A percentile compares a stretch with the other conserved stretches of the same genome.
phyloP scores from a whole-genome alignment of 2,888 invertebrate species.

The Ryuthela nishihirai region DNA sequence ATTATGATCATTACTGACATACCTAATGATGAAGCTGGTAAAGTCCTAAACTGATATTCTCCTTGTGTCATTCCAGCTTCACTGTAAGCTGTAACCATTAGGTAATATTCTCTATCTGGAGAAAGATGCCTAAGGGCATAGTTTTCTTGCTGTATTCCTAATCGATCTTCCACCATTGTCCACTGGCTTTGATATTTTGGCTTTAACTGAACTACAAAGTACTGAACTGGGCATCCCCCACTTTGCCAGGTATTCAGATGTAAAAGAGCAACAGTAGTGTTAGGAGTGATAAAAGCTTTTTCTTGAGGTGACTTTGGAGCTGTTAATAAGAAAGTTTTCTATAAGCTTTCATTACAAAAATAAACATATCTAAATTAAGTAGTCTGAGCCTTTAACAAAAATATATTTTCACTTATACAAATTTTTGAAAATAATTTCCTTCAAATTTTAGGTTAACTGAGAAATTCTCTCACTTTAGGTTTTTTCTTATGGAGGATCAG shows the following conservation, averaged over 20 bases:
- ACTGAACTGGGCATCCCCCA: constrained; percentile 49
- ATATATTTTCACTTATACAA: too few relatives aligned
- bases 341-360: too few relatives aligned
- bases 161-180: constrained; percentile 17
- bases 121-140: constrained; percentile 19
- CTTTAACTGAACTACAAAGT: constrained; percentile 47
- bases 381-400: too few relatives aligned
- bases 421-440: too few relatives aligned
- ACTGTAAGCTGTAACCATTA: constrained; percentile 37
- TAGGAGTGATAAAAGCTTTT: constrained; percentile 46
- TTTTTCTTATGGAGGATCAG: too few relatives aligned
- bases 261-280: constrained; percentile 49
- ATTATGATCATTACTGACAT: too few relatives aligned
- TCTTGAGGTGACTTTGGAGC: constrained; percentile 49
- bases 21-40: constrained; percentile 26
- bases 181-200: constrained; percentile 30
- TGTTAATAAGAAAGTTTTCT: too few relatives aligned
- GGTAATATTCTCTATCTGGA: constrained; percentile 30
- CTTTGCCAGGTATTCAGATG: constrained; percentile 49
- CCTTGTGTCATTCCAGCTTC: constrained; percentile 36
- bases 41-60: constrained; percentile 30
- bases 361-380: too few relatives aligned
- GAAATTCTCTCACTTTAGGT: too few relatives aligned
- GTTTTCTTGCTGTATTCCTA: constrained; percentile 14
- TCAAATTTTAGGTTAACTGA: too few relatives aligned